phyloP scores from a whole-genome alignment of 2,113 vertebrate species.

The Aldabrachelys gigantea region DNA sequence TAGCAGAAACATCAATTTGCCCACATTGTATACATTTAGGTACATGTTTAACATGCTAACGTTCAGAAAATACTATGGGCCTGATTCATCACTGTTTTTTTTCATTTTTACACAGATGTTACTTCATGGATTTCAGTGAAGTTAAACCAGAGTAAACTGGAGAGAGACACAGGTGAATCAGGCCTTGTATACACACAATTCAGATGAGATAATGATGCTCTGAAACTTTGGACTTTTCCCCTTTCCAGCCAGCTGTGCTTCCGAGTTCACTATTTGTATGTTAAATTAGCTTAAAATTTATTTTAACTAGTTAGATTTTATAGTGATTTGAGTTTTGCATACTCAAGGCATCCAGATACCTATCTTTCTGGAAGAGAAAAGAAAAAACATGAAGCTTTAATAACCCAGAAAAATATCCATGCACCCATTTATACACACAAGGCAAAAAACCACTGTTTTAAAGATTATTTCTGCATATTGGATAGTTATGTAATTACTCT shows the following conservation, averaged over 20 bases:
- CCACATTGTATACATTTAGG: neutral
- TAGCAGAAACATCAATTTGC: neutral
- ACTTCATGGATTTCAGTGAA: neutral
- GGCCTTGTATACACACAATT: neutral
- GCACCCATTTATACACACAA: neutral
- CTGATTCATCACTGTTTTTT: neutral
- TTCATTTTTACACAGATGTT: neutral
- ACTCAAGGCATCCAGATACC: neutral
- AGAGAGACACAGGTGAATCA: neutral
- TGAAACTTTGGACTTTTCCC: neutral
- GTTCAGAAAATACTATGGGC: neutral
- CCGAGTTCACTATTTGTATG: neutral
- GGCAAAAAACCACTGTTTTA: neutral
- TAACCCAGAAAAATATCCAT: neutral
- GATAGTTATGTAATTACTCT: neutral
- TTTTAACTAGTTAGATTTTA: slow-evolving; percentile 22
- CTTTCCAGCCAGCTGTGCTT: neutral
- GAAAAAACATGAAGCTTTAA: neutral
- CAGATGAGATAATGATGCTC: neutral
- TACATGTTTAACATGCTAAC: neutral
- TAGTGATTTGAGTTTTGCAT: neutral
- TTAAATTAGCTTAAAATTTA: neutral
- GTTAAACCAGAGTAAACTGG: neutral
- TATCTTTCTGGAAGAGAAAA: neutral
- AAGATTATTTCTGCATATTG: neutral